phyloP scores from a whole-genome alignment of 64 coral and sea anemone species.

The Montipora sp. region DNA sequence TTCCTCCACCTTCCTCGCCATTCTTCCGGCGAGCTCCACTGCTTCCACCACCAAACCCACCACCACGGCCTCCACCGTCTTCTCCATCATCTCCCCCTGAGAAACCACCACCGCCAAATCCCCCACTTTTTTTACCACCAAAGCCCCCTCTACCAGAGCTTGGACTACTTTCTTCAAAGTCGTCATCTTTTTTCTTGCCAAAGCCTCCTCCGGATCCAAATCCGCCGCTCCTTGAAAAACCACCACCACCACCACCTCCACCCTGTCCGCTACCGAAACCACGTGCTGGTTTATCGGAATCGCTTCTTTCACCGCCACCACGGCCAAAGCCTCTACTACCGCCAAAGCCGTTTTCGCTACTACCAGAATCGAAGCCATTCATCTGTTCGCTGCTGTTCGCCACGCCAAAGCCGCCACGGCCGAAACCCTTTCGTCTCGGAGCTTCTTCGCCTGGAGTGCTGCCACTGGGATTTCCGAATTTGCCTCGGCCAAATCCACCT shows the following conservation, averaged over 20 bases:
- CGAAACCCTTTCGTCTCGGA: constrained; percentile 40
- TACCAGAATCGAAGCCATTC: constrained; percentile 53
- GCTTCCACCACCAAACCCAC: constrained; percentile 41
- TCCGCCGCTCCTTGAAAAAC: constrained; percentile 45
- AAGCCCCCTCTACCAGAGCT: constrained; percentile 36
- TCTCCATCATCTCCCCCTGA: constrained; percentile 27
- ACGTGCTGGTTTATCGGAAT: constrained; percentile 14
- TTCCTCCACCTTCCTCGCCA: constrained; percentile 58
- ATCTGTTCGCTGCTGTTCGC: constrained; percentile 12
- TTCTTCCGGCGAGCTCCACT: constrained; percentile 28
- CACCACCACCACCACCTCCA: constrained; percentile 35
- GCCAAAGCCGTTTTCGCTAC: constrained; percentile 40
- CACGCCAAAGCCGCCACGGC: constrained; percentile 6
- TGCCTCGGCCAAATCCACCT: constrained; percentile 56
- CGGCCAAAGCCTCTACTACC: constrained; percentile 48
- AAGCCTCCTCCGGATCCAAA: constrained; percentile 23
- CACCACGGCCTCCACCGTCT: constrained; percentile 23
- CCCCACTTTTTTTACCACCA: constrained; percentile 24
- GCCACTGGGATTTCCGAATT: neutral
- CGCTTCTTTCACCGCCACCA: constrained; percentile 47
- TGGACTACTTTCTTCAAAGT: neutral
- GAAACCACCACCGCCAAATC: constrained; percentile 67
- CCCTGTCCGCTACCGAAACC: constrained; percentile 25
- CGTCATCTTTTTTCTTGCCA: neutral
- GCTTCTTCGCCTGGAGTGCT: constrained; percentile 5